Percentiles rank a stretch among this genome's conserved stretches.
Evolutionary conservation across 2,888 invertebrate species (phyloP).

Genomic region (Scrobipalpa costella): DNA sequence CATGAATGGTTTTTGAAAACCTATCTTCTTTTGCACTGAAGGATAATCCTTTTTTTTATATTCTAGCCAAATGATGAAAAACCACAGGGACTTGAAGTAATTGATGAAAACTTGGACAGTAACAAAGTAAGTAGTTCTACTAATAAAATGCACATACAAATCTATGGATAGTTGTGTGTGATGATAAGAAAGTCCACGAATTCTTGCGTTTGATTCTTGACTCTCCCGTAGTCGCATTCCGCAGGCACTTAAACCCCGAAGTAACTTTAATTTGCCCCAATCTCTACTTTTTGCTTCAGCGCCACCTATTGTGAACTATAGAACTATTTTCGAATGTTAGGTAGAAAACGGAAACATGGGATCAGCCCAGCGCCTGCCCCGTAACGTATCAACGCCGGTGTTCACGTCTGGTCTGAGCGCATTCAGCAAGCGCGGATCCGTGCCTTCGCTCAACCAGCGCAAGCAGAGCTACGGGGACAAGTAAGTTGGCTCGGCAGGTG

Average conservation of each 20-base stretch:
- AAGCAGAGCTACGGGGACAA: constrained; percentile 20
- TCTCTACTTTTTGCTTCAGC: too few species aligned
- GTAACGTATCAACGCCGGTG: constrained; percentile 15
- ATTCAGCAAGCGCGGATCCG: constrained; percentile 13
- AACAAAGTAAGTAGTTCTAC: neutral
- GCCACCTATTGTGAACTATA: too few species aligned
- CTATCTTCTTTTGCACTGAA: too few species aligned
- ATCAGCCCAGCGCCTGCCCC: neutral
- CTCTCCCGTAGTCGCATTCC: too few species aligned
- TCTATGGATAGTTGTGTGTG: too few species aligned
- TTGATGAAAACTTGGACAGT: constrained; percentile 15
- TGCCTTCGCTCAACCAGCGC: constrained; percentile 13
- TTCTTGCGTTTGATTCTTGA: too few species aligned
- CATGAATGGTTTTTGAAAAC: too few species aligned
- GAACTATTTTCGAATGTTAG: neutral
- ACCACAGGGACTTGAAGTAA: constrained; percentile 10
- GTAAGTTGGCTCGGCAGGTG: neutral
- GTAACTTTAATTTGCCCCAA: too few species aligned
- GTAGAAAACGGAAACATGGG: constrained; percentile 8
- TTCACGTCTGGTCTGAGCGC: neutral
- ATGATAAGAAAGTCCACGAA: too few species aligned
- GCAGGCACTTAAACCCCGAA: too few species aligned
- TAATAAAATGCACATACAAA: too few species aligned
- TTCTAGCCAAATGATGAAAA: neutral
- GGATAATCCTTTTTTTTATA: neutral